phyloP scores from a whole-genome alignment of 2,113 vertebrate species.

The Indicator maculatus region DNA sequence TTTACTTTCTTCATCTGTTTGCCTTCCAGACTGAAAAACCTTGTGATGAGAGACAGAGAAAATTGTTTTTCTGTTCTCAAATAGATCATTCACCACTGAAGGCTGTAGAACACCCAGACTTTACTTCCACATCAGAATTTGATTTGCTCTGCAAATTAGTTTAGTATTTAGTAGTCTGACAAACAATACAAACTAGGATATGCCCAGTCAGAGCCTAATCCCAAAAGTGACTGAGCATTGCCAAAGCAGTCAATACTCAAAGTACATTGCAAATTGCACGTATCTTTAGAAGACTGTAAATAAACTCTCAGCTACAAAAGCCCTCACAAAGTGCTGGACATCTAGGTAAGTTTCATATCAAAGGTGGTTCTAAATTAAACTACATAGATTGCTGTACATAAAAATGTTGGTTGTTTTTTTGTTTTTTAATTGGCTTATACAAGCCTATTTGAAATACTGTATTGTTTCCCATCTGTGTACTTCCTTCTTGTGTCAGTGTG shows the following conservation, averaged over 20 bases:
- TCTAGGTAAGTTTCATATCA: background rate
- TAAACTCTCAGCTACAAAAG: background rate
- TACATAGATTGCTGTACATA: background rate
- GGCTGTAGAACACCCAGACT: background rate
- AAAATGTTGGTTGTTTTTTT: background rate
- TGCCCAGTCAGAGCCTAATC: background rate
- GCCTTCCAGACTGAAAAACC: background rate
- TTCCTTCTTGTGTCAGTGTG: background rate
- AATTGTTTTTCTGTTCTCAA: background rate
- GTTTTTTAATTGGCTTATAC: background rate
- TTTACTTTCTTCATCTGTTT: background rate
- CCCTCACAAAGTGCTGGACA: background rate
- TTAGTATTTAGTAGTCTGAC: constrained; percentile 18
- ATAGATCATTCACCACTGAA: background rate
- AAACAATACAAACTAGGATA: background rate
- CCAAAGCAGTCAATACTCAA: background rate
- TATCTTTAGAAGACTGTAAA: background rate
- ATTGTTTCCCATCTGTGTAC: background rate
- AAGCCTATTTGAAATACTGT: background rate
- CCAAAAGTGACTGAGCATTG: background rate
- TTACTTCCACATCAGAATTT: constrained; percentile 21
- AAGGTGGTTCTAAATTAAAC: background rate
- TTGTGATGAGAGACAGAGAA: background rate
- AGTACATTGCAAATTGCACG: background rate
- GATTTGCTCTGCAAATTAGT: constrained; percentile 41